These are phyloP conservation scores for Cyphomyrus discorhynchus DNA, from an alignment of 2,113 vertebrate genomes.

Conservation along the genomic window DNA sequence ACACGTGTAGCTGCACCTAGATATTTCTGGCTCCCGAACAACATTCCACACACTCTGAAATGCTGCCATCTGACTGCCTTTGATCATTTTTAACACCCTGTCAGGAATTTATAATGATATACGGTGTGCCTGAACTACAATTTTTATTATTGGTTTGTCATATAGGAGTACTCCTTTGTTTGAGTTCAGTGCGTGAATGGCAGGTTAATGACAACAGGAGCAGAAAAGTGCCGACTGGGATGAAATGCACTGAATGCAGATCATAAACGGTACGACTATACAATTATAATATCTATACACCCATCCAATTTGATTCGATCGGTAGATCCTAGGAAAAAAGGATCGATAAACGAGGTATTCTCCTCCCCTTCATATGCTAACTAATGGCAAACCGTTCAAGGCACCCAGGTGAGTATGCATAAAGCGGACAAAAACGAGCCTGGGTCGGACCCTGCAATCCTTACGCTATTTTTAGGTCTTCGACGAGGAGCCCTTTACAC, in stretches of 20 bases:
- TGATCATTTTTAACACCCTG: not conserved
- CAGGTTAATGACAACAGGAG: not conserved
- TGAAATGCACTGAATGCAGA: not conserved
- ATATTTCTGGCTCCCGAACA: not conserved
- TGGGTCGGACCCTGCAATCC: not conserved
- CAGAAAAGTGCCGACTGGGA: not conserved
- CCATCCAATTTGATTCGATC: not conserved
- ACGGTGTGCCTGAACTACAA: not conserved
- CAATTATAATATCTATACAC: not conserved
- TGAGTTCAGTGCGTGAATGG: not conserved
- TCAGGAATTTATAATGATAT: not conserved
- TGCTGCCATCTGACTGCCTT: not conserved
- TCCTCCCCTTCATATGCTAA: not conserved
- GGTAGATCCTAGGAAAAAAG: not conserved
- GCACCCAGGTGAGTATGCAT: not conserved
- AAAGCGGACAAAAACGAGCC: not conserved
- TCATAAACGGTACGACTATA: not conserved
- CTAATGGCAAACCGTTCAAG: not conserved
- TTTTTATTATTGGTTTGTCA: not conserved
- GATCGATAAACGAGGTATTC: not conserved
- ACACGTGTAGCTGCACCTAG: not conserved
- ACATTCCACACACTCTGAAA: not conserved
- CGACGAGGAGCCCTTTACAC: not conserved
- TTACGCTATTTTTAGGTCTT: not conserved
- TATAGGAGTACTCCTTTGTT: not conserved